Conservation (phyloP, 2,888 invertebrate genomes). For the Dryococelus australis region DNA sequence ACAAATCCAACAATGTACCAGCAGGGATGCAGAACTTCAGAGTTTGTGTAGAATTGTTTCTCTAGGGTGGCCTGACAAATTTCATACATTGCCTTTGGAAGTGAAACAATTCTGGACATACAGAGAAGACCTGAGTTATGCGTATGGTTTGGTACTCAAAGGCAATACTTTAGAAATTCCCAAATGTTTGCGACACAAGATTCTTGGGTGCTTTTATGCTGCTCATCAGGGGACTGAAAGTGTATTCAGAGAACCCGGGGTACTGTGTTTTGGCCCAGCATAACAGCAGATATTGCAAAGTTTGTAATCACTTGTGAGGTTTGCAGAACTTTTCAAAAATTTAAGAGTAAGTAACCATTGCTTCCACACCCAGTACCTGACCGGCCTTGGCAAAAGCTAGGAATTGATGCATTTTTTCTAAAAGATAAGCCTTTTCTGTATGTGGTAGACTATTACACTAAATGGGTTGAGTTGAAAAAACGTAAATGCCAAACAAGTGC, state of each 20-base stretch:
- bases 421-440: not conserved
- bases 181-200: not conserved
- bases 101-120: too few species aligned
- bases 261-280: not conserved
- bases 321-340: not conserved
- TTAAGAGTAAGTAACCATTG: not conserved
- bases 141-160: not conserved
- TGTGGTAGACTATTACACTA: not conserved
- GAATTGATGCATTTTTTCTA: not conserved
- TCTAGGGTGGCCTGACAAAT: too few species aligned
- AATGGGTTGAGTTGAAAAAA: not conserved
- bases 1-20: too few species aligned
- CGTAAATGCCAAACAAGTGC: not conserved
- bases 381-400: not conserved
- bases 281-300: not conserved
- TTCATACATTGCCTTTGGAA: too few species aligned
- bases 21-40: too few species aligned
- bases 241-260: not conserved
- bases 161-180: not conserved
- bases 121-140: not conserved
- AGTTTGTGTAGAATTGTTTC: too few species aligned
- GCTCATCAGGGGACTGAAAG: not conserved
- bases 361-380: not conserved
- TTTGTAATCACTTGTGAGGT: not conserved
- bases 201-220: not conserved